These are phyloP conservation scores for Oxytorus armatus DNA, from an alignment of 2,888 invertebrate genomes.

Conservation along the genomic window DNA sequence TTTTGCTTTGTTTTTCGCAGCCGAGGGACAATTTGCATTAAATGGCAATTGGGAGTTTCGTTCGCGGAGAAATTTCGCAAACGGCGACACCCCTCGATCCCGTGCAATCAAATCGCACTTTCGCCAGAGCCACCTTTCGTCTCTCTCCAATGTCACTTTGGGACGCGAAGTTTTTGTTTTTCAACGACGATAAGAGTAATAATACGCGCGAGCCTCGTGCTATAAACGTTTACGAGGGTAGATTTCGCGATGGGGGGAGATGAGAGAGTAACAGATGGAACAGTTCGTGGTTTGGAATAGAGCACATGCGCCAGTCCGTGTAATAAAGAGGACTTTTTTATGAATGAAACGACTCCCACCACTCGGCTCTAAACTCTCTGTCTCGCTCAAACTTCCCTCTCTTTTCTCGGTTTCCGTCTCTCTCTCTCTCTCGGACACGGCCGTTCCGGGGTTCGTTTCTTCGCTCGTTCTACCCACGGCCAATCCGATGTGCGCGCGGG, in stretches of 20 bases:
- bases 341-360: conserved; percentile 81
- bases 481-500: conserved; percentile 81
- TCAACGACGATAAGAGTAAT: conserved; percentile 1
- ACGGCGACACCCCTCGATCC: no score
- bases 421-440: conserved; percentile 43
- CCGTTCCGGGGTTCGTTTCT: conserved; percentile 59
- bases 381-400: conserved; percentile 59
- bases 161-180: no score
- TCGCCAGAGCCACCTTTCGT: no score
- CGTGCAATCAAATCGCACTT: no score
- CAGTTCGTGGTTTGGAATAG: conserved; percentile 79
- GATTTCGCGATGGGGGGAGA: conserved; percentile 28
- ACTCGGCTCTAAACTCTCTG: conserved; percentile 43
- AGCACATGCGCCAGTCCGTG: conserved; percentile 82
- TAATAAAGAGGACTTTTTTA: conserved; percentile 79
- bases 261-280: conserved; percentile 62
- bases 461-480: conserved; percentile 66
- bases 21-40: no score
- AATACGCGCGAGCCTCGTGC: conserved; percentile 34
- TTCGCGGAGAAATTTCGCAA: no score
- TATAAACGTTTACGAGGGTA: conserved; percentile 38
- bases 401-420: conserved; percentile 47
- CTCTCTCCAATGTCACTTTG: no score
- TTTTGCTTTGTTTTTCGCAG: no score
- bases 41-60: no score